Evolutionary conservation across 2,113 vertebrate species (phyloP).

Genomic region (Numida meleagris): DNA sequence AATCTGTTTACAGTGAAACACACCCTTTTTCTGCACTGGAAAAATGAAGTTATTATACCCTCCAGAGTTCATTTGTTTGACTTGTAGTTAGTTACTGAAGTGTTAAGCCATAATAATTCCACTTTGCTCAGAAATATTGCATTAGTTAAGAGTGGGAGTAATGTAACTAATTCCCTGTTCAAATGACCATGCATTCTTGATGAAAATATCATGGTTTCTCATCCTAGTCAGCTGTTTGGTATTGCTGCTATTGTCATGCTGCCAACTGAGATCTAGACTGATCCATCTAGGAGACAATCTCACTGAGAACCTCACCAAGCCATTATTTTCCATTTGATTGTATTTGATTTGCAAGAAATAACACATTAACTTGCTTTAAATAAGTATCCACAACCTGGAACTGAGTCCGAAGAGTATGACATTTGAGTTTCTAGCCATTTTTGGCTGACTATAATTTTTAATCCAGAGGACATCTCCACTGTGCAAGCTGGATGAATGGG

Average conservation of each 20-base stretch:
- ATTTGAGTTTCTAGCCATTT: slow-evolving; percentile 1
- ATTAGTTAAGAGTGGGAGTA: neutral
- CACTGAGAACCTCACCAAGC: neutral
- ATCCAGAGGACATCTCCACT: slow-evolving; percentile 15
- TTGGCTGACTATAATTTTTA: slow-evolving; percentile 37
- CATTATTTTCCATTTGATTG: neutral
- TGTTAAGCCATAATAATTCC: neutral
- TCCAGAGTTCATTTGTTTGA: neutral
- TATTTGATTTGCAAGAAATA: slow-evolving; percentile 23
- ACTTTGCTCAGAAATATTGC: neutral
- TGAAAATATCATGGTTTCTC: neutral
- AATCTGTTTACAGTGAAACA: neutral
- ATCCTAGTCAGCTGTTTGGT: neutral
- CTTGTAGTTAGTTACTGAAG: neutral
- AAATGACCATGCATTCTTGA: neutral
- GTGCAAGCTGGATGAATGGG: neutral
- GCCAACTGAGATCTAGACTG: neutral
- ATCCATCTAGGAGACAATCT: neutral
- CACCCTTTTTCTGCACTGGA: neutral
- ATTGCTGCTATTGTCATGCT: neutral
- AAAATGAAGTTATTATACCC: neutral
- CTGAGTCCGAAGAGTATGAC: slow-evolving; percentile 5
- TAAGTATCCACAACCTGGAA: slow-evolving; percentile 13
- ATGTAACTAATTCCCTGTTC: neutral
- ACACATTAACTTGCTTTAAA: slow-evolving; percentile 26